Percentiles rank a stretch among this genome's conserved stretches.
phyloP scores from a whole-genome alignment of 2,888 invertebrate genomes.

The Leptopterna dolabrata region DNA sequence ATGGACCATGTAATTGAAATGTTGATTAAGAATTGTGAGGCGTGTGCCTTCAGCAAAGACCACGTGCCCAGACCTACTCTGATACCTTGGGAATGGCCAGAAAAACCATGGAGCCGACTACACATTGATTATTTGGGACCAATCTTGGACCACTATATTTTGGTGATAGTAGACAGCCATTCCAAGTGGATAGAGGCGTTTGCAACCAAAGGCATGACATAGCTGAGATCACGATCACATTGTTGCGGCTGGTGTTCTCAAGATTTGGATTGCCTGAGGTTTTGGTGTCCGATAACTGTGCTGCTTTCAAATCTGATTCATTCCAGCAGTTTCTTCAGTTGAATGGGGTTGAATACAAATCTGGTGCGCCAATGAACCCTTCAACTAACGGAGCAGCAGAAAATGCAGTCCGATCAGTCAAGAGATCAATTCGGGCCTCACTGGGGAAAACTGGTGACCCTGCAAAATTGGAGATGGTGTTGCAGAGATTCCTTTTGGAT shows the following conservation, averaged over 20 bases:
- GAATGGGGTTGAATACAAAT: no score
- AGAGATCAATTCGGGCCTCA: background rate
- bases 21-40: background rate
- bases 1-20: background rate
- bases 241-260: background rate
- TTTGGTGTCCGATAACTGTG: background rate
- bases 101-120: no score
- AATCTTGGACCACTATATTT: no score
- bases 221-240: background rate
- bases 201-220: no score
- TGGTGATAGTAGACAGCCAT: no score
- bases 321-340: no score
- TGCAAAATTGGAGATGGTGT: background rate
- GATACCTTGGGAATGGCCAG: no score
- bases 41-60: background rate
- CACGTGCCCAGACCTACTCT: no score
- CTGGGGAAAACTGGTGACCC: background rate
- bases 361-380: no score
- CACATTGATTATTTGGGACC: no score
- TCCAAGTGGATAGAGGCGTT: no score
- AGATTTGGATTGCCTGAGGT: background rate
- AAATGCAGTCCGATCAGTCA: background rate
- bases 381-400: no score
- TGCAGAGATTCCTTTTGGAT: constrained; percentile 14
- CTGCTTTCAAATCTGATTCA: background rate